Percentiles rank a stretch among this genome's conserved stretches.
Evolutionary conservation across 1,140 invertebrate genomes (phyloP).

Genomic region (Diuraphis noxia): DNA sequence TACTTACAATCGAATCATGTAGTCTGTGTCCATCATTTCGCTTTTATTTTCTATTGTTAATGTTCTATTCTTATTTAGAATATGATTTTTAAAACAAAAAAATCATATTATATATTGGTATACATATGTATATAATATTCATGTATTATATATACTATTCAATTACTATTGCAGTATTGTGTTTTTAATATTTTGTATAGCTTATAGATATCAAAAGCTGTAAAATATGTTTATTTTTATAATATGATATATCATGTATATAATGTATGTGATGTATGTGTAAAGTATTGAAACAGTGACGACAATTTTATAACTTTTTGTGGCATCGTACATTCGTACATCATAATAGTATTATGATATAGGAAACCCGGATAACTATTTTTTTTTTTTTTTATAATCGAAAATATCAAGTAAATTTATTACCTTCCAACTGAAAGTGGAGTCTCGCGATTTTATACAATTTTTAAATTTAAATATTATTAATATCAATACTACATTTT

Average conservation of each 20-base stretch:
- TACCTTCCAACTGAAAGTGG: neutral
- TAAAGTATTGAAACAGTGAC: neutral
- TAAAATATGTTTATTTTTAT: too few relatives aligned
- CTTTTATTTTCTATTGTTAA: neutral
- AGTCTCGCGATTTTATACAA: neutral
- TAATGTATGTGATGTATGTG: neutral
- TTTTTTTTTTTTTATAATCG: too few relatives aligned
- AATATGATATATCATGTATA: neutral
- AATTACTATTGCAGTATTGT: too few relatives aligned
- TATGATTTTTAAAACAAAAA: too few relatives aligned
- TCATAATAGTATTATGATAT: neutral
- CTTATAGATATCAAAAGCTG: neutral
- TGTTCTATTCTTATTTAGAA: too few relatives aligned
- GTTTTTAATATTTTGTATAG: too few relatives aligned
- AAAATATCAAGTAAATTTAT: neutral
- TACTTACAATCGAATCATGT: neutral
- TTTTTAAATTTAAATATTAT: neutral
- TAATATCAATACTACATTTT: slow-evolving; percentile 1
- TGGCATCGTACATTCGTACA: neutral
- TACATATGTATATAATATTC: too few relatives aligned
- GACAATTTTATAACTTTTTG: neutral
- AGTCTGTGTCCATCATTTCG: neutral
- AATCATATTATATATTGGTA: too few relatives aligned
- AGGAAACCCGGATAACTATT: neutral
- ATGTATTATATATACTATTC: too few relatives aligned